Percentiles rank a stretch among this genome's conserved stretches.
phyloP scores from a whole-genome alignment of 2,888 invertebrate genomes.

The Ectropis crepuscularia region DNA sequence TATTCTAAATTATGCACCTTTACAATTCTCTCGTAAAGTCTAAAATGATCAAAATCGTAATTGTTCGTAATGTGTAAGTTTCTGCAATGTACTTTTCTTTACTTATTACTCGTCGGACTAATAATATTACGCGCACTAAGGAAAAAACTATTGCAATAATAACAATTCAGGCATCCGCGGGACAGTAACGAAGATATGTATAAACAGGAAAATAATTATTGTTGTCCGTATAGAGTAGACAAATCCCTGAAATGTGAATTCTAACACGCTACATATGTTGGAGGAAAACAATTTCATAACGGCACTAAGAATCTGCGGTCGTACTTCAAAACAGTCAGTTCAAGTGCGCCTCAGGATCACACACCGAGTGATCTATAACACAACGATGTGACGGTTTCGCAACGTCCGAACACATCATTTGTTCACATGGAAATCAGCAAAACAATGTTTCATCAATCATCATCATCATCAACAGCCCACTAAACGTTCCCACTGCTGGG shows the following conservation, averaged over 20 bases:
- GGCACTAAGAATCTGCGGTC: too few relatives aligned
- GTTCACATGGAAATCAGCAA: too few relatives aligned
- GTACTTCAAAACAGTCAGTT: too few relatives aligned
- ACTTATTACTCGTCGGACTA: background rate
- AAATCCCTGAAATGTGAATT: background rate
- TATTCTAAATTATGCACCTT: too few relatives aligned
- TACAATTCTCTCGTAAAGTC: too few relatives aligned
- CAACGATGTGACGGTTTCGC: too few relatives aligned
- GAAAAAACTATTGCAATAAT: background rate
- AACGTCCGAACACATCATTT: too few relatives aligned
- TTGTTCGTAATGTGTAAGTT: background rate
- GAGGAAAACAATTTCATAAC: conserved; percentile 3
- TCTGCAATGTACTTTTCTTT: background rate
- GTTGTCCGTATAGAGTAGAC: background rate
- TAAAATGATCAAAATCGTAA: background rate
- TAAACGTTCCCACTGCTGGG: too few relatives aligned
- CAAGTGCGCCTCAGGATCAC: too few relatives aligned
- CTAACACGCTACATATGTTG: background rate
- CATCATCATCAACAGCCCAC: too few relatives aligned
- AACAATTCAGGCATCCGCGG: background rate
- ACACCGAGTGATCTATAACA: too few relatives aligned
- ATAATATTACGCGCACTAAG: background rate
- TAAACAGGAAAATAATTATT: conserved; percentile 9
- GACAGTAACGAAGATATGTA: background rate
- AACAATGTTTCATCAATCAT: too few relatives aligned